phyloP scores from a whole-genome alignment of 2,113 vertebrate species.

The Dipodomys merriami region DNA sequence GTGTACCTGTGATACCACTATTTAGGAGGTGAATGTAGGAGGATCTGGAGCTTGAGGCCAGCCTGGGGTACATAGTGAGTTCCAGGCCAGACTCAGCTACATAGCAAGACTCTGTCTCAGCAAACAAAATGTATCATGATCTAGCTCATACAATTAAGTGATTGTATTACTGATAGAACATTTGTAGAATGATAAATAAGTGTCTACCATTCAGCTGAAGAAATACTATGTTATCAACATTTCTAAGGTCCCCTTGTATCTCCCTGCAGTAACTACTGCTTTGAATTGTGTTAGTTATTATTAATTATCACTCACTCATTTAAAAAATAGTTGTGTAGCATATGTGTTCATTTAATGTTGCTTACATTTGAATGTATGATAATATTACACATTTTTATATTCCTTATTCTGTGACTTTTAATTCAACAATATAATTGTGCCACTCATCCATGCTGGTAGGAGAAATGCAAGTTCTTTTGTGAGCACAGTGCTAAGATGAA shows the following conservation, averaged over 20 bases:
- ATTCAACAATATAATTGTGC: background rate
- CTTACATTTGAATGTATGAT: background rate
- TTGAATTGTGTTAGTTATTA: background rate
- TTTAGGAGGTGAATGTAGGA: no score
- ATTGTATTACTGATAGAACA: background rate
- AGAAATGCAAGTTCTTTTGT: constrained; percentile 24
- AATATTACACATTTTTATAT: no score
- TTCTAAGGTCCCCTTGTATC: background rate
- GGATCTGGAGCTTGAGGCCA: no score
- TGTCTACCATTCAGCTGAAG: background rate
- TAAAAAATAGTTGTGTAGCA: background rate
- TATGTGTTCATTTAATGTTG: background rate
- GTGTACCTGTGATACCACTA: no score
- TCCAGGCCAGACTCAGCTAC: no score
- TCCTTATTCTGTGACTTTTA: background rate
- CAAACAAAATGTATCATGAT: constrained; percentile 5
- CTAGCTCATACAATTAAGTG: background rate
- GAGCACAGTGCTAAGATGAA: background rate
- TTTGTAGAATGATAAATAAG: constrained; percentile 24
- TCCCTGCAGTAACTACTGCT: background rate
- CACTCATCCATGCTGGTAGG: background rate
- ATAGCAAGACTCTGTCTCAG: background rate
- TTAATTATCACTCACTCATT: background rate
- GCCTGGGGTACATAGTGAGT: no score
- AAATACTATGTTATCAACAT: background rate